These are phyloP conservation scores for western clawed frog (Xenopus tropicalis) DNA, from an alignment of 2,113 vertebrate genomes.

Conservation along the genomic window DNA sequence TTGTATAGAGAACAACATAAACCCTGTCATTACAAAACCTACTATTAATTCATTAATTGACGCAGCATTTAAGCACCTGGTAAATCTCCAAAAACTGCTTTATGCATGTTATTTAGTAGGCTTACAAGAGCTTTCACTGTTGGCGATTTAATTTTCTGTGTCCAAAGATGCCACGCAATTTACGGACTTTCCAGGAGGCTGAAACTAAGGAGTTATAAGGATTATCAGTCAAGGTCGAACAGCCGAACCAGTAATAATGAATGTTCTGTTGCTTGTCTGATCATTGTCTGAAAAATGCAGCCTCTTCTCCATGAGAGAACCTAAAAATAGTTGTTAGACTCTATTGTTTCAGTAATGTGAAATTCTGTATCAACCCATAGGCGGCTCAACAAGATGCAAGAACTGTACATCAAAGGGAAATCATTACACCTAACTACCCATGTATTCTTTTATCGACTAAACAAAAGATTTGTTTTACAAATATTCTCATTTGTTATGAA, in stretches of 20 bases:
- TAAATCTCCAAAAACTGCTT: slow-evolving; percentile 26
- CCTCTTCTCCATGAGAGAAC: slow-evolving; percentile 18
- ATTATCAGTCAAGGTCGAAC: slow-evolving; percentile 41
- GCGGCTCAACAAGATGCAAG: not conserved
- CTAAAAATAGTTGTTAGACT: slow-evolving; percentile 27
- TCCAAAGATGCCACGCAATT: slow-evolving; percentile 27
- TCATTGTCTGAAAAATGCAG: slow-evolving; percentile 35
- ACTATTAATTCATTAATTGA: slow-evolving; percentile 27
- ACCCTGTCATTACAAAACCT: slow-evolving; percentile 5
- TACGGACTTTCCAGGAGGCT: slow-evolving; percentile 37
- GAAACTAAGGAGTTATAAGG: slow-evolving; percentile 22
- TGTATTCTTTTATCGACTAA: not conserved
- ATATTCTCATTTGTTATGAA: too few species aligned
- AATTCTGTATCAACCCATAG: not conserved
- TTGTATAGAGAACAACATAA: slow-evolving; percentile 21
- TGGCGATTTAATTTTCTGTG: slow-evolving; percentile 40
- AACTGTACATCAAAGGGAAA: not conserved
- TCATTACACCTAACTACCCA: not conserved
- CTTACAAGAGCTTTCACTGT: slow-evolving; percentile 27
- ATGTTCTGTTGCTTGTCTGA: slow-evolving; percentile 34
- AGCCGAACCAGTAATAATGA: slow-evolving; percentile 39
- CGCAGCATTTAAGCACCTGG: slow-evolving; percentile 13
- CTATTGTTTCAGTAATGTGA: slow-evolving; percentile 4
- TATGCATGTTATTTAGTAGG: slow-evolving; percentile 24
- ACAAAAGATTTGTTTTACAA: not conserved